phyloP scores from a whole-genome alignment of 2,113 vertebrate species.

The Oreochromis niloticus region DNA sequence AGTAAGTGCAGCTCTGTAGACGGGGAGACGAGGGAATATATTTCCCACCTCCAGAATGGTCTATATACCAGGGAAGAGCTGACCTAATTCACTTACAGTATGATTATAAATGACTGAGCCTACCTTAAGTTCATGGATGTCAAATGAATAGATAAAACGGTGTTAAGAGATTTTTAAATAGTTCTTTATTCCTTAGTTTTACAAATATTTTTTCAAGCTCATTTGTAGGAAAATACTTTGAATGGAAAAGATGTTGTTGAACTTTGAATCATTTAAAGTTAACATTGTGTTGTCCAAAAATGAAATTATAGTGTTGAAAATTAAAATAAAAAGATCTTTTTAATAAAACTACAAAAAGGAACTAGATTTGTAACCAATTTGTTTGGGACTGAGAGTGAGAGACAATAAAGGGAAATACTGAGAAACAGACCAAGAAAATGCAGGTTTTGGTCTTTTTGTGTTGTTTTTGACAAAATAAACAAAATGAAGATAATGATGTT shows the following conservation, averaged over 20 bases:
- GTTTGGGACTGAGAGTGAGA: background rate
- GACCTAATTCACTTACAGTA: background rate
- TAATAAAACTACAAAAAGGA: background rate
- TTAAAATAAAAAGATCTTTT: background rate
- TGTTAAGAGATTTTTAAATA: background rate
- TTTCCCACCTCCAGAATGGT: background rate
- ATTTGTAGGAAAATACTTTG: background rate
- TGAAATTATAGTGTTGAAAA: background rate
- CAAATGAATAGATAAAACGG: background rate
- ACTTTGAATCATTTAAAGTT: background rate
- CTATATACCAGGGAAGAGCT: background rate
- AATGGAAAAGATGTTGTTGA: background rate
- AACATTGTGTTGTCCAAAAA: background rate
- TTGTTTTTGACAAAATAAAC: background rate
- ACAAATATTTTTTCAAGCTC: background rate
- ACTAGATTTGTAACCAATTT: background rate
- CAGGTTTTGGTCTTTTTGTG: background rate
- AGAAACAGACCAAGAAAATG: background rate
- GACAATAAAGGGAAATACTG: background rate
- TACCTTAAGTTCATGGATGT: background rate
- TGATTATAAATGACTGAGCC: background rate
- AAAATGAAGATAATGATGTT: background rate
- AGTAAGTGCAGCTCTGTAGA: background rate
- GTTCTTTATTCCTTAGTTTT: background rate
- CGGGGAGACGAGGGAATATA: background rate